Percentiles rank a stretch among this genome's conserved stretches.
phyloP scores from a whole-genome alignment of 2,797 vertebrate genomes.

The Notoglanidium macrostoma region DNA sequence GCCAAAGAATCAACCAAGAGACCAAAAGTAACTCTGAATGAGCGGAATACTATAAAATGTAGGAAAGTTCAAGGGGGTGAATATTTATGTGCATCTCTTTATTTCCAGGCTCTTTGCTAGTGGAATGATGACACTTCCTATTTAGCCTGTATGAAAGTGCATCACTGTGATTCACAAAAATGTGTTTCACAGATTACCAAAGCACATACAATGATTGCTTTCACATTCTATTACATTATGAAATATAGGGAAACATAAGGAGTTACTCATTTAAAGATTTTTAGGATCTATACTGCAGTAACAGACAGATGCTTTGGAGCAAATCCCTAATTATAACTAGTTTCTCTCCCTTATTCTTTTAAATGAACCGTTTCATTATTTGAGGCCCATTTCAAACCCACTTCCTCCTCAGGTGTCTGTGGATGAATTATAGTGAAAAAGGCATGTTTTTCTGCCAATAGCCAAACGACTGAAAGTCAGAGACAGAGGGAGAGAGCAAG shows the following conservation, averaged over 20 bases:
- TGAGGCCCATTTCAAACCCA: neutral
- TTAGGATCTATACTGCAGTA: too few relatives aligned
- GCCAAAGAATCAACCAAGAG: neutral
- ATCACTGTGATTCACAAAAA: neutral
- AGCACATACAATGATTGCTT: neutral
- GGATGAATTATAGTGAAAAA: neutral
- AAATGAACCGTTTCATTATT: neutral
- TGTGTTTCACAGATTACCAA: neutral
- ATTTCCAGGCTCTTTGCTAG: neutral
- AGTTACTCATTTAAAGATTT: neutral
- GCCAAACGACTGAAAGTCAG: neutral
- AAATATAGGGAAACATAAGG: neutral
- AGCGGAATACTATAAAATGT: neutral
- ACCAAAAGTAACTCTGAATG: neutral
- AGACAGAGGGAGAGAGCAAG: neutral
- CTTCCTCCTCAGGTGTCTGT: neutral
- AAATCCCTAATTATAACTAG: neutral
- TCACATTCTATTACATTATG: neutral
- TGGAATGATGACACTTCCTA: neutral
- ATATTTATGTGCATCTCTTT: neutral
- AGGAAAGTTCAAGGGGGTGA: neutral
- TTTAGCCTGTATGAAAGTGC: neutral
- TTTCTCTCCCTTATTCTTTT: conserved; percentile 28
- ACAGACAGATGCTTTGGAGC: neutral
- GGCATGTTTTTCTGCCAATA: neutral